Evolutionary conservation across 2,797 vertebrate genomes (phyloP).

Genomic region (Merluccius polli): DNA sequence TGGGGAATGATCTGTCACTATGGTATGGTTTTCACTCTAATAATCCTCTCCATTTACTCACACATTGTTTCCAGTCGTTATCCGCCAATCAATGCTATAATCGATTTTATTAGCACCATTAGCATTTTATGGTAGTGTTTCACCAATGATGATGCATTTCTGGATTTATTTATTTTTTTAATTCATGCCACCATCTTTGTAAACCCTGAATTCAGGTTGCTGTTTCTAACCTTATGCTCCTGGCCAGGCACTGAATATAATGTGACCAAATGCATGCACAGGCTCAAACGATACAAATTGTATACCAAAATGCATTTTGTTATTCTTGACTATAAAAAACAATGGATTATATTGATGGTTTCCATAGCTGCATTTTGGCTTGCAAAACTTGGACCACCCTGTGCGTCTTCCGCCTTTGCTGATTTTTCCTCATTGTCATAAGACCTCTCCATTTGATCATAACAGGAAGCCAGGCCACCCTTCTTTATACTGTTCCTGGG

Average conservation of each 20-base stretch:
- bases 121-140: background rate
- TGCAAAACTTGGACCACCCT: background rate
- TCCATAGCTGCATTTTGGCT: background rate
- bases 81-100: background rate
- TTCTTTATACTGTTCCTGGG: background rate
- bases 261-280: background rate
- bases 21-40: background rate
- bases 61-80: background rate
- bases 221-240: background rate
- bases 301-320: background rate
- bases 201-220: background rate
- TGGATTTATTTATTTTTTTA: background rate
- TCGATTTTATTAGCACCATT: background rate
- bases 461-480: background rate
- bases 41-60: background rate
- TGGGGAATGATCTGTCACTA: slow-evolving; percentile 1
- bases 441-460: background rate
- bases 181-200: background rate
- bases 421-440: background rate
- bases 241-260: background rate
- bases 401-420: background rate
- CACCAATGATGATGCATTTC: background rate
- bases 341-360: background rate
- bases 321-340: background rate
- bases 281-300: background rate